Evolutionary conservation across 2,797 vertebrate genomes (phyloP).

Genomic region (Dendrocincla tyrannina): DNA sequence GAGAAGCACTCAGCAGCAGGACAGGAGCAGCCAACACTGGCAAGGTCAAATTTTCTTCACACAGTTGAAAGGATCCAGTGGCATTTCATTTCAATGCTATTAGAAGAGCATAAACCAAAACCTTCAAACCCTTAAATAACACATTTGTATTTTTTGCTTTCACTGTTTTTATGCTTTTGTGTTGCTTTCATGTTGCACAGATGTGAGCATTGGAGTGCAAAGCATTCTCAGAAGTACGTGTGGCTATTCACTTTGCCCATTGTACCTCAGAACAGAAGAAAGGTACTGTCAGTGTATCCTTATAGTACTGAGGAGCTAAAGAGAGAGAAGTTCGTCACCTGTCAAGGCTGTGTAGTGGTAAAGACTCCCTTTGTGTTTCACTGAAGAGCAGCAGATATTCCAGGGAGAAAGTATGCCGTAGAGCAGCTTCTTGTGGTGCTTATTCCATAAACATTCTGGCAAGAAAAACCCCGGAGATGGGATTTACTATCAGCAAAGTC

Average conservation of each 20-base stretch:
- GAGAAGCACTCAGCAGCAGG: neutral
- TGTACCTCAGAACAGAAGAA: neutral
- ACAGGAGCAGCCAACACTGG: neutral
- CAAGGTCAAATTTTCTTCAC: neutral
- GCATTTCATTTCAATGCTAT: neutral
- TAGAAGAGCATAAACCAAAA: neutral
- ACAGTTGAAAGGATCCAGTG: neutral
- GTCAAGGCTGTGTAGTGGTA: neutral
- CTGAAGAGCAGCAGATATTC: neutral
- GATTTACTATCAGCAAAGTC: neutral
- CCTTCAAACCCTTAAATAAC: neutral
- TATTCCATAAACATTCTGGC: neutral
- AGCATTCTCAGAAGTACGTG: neutral
- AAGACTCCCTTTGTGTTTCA: neutral
- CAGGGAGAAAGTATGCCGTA: neutral
- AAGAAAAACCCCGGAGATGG: neutral
- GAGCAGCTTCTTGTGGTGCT: neutral
- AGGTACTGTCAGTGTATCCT: neutral
- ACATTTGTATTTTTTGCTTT: neutral
- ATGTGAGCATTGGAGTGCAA: neutral
- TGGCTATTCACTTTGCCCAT: neutral
- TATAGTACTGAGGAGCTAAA: neutral
- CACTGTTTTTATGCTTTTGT: neutral
- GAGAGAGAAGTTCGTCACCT: neutral
- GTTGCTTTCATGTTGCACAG: neutral